phyloP scores from a whole-genome alignment of 53 echinoderm and acorn worm genomes.

The Astropecten irregularis region DNA sequence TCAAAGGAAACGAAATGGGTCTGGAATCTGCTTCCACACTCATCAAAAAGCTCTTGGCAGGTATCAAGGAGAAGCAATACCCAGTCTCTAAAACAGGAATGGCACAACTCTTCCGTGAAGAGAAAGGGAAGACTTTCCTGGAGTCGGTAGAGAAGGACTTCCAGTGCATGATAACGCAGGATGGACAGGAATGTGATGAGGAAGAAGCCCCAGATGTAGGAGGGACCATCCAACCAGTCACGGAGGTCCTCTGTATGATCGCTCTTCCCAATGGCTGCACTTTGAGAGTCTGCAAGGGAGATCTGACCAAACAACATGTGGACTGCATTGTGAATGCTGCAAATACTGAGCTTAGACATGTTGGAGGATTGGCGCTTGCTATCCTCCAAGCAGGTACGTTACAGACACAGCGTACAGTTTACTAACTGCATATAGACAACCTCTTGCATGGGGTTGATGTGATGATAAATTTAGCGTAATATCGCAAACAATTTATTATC shows the following conservation, averaged over 20 bases:
- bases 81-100: slow-evolving; percentile 64
- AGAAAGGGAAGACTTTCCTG: slow-evolving; percentile 48
- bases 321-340: slow-evolving; percentile 72
- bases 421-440: not conserved
- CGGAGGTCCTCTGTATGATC: slow-evolving; percentile 5
- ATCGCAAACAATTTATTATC: too few species aligned
- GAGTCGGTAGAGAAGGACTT: slow-evolving; percentile 1
- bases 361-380: slow-evolving; percentile 62
- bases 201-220: not conserved
- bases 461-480: too few species aligned
- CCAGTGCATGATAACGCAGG: slow-evolving; percentile 34
- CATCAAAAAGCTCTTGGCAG: not conserved
- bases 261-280: slow-evolving; percentile 22
- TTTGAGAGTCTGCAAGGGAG: slow-evolving; percentile 54
- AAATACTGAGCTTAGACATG: slow-evolving; percentile 43
- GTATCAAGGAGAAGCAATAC: slow-evolving; percentile 38
- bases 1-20: slow-evolving; percentile 45
- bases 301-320: slow-evolving; percentile 56
- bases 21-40: not conserved
- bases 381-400: slow-evolving; percentile 57
- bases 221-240: not conserved
- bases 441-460: too few species aligned
- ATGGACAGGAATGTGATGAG: not conserved
- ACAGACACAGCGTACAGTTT: not conserved
- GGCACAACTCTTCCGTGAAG: slow-evolving; percentile 44